Percentiles rank a stretch among this genome's conserved stretches.
These are phyloP conservation scores for Porites divaricata DNA, from an alignment of 92 coral and sea anemone genomes.

Conservation along the genomic window DNA sequence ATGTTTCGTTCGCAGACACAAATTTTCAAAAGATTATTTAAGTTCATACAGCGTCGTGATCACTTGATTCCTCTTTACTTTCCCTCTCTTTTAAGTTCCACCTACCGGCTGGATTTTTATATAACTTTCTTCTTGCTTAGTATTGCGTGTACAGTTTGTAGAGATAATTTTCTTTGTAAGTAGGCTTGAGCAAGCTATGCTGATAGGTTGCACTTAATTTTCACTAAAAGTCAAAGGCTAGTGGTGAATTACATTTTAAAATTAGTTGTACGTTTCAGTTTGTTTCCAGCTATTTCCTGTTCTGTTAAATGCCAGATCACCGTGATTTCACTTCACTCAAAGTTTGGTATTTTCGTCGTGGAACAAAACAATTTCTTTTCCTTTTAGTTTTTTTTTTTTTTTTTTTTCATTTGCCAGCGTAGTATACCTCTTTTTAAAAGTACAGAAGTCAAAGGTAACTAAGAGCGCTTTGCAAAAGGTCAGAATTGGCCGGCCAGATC, in stretches of 20 bases:
- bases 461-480: no score
- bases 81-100: background rate
- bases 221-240: background rate
- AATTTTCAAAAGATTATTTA: slow-evolving; percentile 30
- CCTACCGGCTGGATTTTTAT: background rate
- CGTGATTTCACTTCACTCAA: background rate
- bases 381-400: no score
- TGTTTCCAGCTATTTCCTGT: background rate
- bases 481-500: no score
- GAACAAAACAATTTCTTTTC: background rate
- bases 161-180: background rate
- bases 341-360: background rate
- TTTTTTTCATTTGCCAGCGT: no score
- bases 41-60: background rate
- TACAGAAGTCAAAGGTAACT: no score
- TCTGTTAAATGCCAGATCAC: background rate
- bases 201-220: background rate
- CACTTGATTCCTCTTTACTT: background rate
- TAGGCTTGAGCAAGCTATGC: background rate
- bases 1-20: background rate
- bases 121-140: background rate
- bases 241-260: no score
- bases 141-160: background rate
- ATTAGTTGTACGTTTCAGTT: background rate
- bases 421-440: no score